Conservation (phyloP, 2,888 invertebrate species). For the Euphydryas editha region DNA sequence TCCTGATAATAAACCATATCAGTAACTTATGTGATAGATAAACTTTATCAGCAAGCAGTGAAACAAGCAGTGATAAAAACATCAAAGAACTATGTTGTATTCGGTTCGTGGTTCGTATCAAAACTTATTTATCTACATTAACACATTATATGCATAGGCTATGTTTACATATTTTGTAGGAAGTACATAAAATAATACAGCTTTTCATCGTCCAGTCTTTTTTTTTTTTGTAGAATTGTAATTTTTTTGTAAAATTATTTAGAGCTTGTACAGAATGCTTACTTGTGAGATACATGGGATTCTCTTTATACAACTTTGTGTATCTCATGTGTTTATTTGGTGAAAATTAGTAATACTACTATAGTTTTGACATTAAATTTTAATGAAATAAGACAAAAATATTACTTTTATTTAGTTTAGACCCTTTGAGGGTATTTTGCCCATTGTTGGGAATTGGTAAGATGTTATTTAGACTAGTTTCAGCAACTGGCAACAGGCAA, state of each 20-base stretch:
- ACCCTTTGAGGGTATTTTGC: background rate
- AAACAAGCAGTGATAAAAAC: background rate
- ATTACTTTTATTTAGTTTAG: background rate
- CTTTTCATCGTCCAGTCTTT: background rate
- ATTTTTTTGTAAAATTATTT: background rate
- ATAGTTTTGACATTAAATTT: too few relatives aligned
- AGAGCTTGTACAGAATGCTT: background rate
- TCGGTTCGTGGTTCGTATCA: background rate
- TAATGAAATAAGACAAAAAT: background rate
- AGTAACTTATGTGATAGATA: too few relatives aligned
- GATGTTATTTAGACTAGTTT: too few relatives aligned
- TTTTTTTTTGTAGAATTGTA: background rate
- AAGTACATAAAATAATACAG: background rate
- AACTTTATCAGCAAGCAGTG: too few relatives aligned
- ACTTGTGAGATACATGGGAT: too few relatives aligned
- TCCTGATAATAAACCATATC: too few relatives aligned
- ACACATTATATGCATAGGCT: constrained; percentile 4
- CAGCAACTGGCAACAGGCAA: too few relatives aligned
- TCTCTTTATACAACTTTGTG: background rate
- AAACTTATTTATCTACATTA: constrained; percentile 3
- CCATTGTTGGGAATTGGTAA: too few relatives aligned
- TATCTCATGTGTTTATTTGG: too few relatives aligned
- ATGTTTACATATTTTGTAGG: constrained; percentile 1
- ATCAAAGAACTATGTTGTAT: constrained; percentile 1
- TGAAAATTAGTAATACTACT: too few relatives aligned